Evolutionary conservation across 1,140 invertebrate species (phyloP).

Genomic region (Chlorops oryzae): DNA sequence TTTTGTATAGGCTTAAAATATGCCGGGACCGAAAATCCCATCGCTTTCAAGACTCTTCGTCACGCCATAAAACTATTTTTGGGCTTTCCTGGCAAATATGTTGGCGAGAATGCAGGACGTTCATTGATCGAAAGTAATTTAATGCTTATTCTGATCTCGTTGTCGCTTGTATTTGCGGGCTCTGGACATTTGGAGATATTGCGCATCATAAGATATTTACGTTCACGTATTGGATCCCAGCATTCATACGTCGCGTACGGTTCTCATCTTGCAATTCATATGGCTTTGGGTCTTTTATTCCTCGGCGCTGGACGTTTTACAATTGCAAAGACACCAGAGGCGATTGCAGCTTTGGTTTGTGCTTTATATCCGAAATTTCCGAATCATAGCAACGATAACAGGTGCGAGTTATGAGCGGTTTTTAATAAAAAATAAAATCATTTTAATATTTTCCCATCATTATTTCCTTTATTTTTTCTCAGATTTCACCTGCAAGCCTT

Average conservation of each 20-base stretch:
- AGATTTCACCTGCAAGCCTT: slow-evolving; percentile 90
- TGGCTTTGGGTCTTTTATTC: slow-evolving; percentile 87
- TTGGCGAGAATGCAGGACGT: slow-evolving; percentile 82
- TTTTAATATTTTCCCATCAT: not conserved
- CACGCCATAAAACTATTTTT: slow-evolving; percentile 40
- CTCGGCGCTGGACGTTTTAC: slow-evolving; percentile 88
- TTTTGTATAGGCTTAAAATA: slow-evolving; percentile 90
- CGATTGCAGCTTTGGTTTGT: slow-evolving; percentile 82
- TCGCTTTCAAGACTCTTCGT: slow-evolving; percentile 68
- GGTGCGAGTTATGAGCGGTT: slow-evolving; percentile 5
- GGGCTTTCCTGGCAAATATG: slow-evolving; percentile 55
- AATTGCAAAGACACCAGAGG: slow-evolving; percentile 72
- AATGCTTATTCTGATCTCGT: slow-evolving; percentile 67
- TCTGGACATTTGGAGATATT: slow-evolving; percentile 85
- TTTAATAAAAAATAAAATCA: slow-evolving; percentile 1
- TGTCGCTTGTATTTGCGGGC: slow-evolving; percentile 72
- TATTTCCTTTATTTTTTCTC: slow-evolving; percentile 48
- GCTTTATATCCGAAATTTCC: slow-evolving; percentile 97
- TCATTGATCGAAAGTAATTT: slow-evolving; percentile 85
- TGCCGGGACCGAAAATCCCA: slow-evolving; percentile 81
- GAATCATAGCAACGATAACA: slow-evolving; percentile 91
- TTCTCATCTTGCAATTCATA: slow-evolving; percentile 88
- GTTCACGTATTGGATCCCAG: slow-evolving; percentile 62
- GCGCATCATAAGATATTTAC: slow-evolving; percentile 75
- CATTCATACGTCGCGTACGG: slow-evolving; percentile 76